phyloP scores from a whole-genome alignment of 2,888 invertebrate species.

The Drosophila sordidula region DNA sequence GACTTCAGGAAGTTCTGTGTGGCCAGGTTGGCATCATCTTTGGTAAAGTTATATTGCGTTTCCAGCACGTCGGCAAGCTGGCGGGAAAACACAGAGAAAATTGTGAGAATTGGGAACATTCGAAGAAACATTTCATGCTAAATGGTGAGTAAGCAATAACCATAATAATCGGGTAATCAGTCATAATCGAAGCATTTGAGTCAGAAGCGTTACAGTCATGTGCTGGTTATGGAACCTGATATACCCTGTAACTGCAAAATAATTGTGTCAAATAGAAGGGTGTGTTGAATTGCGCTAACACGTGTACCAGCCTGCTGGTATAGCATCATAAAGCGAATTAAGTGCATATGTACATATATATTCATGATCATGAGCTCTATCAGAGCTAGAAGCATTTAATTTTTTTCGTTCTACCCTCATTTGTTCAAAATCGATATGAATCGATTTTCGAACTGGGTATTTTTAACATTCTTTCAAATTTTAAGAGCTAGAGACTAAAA shows the following conservation, averaged over 20 bases:
- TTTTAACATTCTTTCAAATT: no score
- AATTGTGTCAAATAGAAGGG: no score
- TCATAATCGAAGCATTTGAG: neutral
- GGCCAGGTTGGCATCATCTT: constrained; percentile 88
- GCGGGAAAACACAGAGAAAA: neutral
- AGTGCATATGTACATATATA: no score
- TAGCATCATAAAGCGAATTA: no score
- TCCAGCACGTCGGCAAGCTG: constrained; percentile 83
- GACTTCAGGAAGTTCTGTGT: constrained; percentile 90
- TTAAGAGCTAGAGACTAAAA: no score
- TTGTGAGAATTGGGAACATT: neutral
- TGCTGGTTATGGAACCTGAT: neutral
- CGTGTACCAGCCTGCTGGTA: no score
- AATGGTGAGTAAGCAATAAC: neutral
- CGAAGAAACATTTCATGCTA: neutral
- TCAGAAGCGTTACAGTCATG: neutral
- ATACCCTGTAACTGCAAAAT: neutral
- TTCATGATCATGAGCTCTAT: no score
- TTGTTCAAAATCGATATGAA: no score
- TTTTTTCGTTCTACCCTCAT: no score
- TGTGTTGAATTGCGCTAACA: no score
- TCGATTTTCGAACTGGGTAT: no score
- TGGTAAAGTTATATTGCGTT: constrained; percentile 89
- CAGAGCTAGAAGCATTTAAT: no score
- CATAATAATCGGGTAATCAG: neutral